Base-by-base conservation (phyloP, 2,888 invertebrate species). In the Pyralis farinalis region DNA sequence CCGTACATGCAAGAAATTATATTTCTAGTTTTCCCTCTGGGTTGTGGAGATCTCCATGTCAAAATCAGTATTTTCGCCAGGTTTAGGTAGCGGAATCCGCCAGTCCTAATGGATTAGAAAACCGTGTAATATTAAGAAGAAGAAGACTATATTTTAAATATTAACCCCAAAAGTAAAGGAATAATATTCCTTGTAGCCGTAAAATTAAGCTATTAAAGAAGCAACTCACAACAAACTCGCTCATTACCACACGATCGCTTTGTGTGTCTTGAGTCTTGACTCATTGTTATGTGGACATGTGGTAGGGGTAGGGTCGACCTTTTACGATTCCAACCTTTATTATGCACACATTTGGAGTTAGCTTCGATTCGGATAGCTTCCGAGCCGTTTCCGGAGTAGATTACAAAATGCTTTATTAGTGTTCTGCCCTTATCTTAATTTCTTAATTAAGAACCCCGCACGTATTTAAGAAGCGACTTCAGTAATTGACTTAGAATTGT, bases 351-450 rank as follows among this genome's bases (percentile, higher is more conserved):
- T 72, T 77, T 71, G 51, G 53, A 52, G 54, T 59, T 52, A 62
- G 66, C 71, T 68, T 63, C 60, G 67, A 66, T 72, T 72, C 64
- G 69, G 68, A 65, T 65, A 68, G 77, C 83, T 84, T 79, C 83
- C 78, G 81, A 75, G 63, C 57, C 66, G 71, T 65, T 82, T 85
- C 84, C 83, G 80, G 77, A 48, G 63, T 74, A 79, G 80, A 81
- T 82, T 77, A 76, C 66, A 65, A 72, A 77, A 71, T 68, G 67
- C 63, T 77, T 77, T 76, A 74, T 83, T 75, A 76, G 75, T 74
- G 71, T 73, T 63, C 65, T 55, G 54, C 40, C 51, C 58, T 75
- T 84, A 86, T 87, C 84, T 82, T 81, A 77, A 83, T 81, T 83
- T 79, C 81, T 83, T 82, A 84, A 86, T 86, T 83, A 85, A 79